phyloP scores from a whole-genome alignment of 2,113 vertebrate genomes.

The Tursiops truncatus region DNA sequence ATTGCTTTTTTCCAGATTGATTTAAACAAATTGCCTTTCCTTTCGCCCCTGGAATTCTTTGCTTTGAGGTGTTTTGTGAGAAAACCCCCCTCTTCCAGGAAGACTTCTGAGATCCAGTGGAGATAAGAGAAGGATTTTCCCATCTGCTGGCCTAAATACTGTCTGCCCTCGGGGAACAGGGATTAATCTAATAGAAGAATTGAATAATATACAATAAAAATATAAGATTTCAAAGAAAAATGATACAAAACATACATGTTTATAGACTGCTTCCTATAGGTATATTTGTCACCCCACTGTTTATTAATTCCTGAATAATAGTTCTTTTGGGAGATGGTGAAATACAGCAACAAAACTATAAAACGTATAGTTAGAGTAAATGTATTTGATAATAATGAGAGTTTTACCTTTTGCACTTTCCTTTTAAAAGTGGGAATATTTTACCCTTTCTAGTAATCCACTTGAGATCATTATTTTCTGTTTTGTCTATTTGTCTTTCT shows the following conservation, averaged over 20 bases:
- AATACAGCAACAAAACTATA: not conserved
- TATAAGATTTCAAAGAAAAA: not conserved
- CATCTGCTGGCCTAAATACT: not conserved
- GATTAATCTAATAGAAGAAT: not conserved
- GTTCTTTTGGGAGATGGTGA: not conserved
- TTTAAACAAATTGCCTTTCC: not conserved
- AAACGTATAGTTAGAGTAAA: not conserved
- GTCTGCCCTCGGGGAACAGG: not conserved
- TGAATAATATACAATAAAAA: not conserved
- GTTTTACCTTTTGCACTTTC: not conserved
- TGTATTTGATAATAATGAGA: not conserved
- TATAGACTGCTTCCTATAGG: not conserved
- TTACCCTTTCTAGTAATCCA: not conserved
- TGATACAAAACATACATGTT: not conserved
- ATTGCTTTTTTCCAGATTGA: not conserved
- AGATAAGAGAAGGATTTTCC: not conserved
- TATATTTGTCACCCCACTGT: not conserved
- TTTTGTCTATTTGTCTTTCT: not conserved
- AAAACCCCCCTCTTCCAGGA: not conserved
- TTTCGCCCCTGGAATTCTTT: not conserved
- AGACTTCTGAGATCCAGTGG: not conserved
- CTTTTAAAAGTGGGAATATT: constrained; percentile 12
- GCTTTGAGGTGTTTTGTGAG: not conserved
- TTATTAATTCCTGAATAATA: not conserved
- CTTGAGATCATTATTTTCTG: not conserved